Percentiles rank a stretch among this genome's conserved stretches.
phyloP scores from a whole-genome alignment of 1,140 invertebrate species.

The Leptopilina boulardi region DNA sequence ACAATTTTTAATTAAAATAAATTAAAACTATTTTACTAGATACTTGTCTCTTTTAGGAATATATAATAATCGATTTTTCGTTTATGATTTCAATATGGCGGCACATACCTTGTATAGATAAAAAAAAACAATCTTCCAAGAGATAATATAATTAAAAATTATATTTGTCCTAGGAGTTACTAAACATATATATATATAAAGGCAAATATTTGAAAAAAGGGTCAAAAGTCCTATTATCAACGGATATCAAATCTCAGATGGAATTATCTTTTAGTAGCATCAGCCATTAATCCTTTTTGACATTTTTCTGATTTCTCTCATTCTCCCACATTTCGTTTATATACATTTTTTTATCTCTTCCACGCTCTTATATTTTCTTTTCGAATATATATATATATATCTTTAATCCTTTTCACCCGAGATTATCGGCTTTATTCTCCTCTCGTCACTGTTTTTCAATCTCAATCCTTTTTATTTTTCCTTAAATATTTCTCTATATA shows the following conservation, averaged over 20 bases:
- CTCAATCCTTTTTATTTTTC: not conserved
- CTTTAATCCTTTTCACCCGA: not conserved
- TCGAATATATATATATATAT: no score
- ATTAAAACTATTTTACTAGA: no score
- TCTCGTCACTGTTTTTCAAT: not conserved
- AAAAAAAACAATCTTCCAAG: no score
- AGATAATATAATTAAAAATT: no score
- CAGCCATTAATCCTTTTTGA: not conserved
- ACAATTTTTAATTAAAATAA: no score
- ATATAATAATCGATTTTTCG: not conserved
- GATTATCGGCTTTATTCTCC: not conserved
- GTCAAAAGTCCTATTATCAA: not conserved
- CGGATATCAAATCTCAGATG: not conserved
- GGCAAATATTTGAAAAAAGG: not conserved
- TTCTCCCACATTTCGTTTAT: not conserved
- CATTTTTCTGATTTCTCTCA: not conserved
- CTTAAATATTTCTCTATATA: no score
- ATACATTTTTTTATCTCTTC: not conserved
- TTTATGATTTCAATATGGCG: slow-evolving; percentile 2
- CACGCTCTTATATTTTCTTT: not conserved
- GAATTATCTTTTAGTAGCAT: not conserved
- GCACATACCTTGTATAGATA: no score
- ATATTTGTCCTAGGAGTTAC: no score
- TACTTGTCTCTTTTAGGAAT: not conserved
- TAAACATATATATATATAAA: no score